A percentile compares a stretch with the other conserved stretches of the same genome.
Conservation (phyloP, 2,797 vertebrate genomes). For the Mallotus villosus region DNA sequence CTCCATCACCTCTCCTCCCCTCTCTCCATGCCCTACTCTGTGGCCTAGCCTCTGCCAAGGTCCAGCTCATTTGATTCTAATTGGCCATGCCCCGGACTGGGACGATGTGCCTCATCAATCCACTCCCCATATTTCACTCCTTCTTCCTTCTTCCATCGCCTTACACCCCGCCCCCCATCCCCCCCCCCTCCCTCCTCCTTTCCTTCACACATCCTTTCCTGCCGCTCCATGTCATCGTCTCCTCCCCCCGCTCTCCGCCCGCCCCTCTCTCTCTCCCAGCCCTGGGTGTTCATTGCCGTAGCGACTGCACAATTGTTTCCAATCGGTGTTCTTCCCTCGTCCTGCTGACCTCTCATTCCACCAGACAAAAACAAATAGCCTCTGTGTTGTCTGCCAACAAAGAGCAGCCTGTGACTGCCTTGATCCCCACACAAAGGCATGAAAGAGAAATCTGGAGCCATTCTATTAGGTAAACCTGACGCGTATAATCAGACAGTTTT, state of each 20-base stretch:
- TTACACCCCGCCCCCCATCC: slow-evolving; percentile 11
- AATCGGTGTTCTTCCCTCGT: slow-evolving; percentile 66
- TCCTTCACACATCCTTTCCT: slow-evolving; percentile 39
- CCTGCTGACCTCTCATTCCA: slow-evolving; percentile 70
- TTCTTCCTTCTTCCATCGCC: slow-evolving; percentile 5
- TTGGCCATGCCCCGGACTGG: slow-evolving; percentile 71
- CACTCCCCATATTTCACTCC: slow-evolving; percentile 39
- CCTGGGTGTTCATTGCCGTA: slow-evolving; percentile 52
- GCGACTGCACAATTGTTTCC: slow-evolving; percentile 59
- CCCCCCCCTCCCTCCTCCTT: slow-evolving; percentile 43
- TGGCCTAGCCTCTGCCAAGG: slow-evolving; percentile 80
- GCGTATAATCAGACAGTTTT: slow-evolving; percentile 54
- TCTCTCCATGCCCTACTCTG: slow-evolving; percentile 63
- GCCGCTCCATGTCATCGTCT: too few relatives aligned
- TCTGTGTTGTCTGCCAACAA: slow-evolving; percentile 67
- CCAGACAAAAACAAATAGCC: slow-evolving; percentile 75
- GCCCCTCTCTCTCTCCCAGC: not conserved
- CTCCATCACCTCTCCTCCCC: slow-evolving; percentile 38
- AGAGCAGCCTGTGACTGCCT: slow-evolving; percentile 61
- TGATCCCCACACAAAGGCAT: slow-evolving; percentile 65
- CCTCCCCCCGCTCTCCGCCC: not conserved
- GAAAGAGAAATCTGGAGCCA: slow-evolving; percentile 63
- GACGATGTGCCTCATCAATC: slow-evolving; percentile 71
- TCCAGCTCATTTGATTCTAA: slow-evolving; percentile 83
- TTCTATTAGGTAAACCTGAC: slow-evolving; percentile 74